Evolutionary conservation across 2,888 invertebrate genomes (phyloP).

Genomic region (Lasioglossum figueresi): DNA sequence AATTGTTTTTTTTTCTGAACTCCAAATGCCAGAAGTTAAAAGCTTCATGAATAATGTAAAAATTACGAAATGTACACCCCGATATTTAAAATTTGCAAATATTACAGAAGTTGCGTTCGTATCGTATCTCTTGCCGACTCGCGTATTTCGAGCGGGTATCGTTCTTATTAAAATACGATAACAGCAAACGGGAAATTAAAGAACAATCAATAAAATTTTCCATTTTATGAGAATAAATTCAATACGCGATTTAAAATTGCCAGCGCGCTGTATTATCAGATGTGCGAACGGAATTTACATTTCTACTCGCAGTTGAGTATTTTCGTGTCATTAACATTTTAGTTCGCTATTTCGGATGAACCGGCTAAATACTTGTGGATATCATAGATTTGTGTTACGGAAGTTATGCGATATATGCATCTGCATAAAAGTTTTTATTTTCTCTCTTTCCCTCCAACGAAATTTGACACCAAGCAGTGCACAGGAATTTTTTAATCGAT

Average conservation of each 20-base stretch:
- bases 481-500: neutral
- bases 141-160: neutral
- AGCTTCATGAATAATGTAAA: neutral
- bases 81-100: neutral
- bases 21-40: neutral
- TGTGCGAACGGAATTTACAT: neutral
- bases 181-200: neutral
- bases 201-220: neutral
- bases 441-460: neutral
- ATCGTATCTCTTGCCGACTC: no score
- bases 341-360: neutral
- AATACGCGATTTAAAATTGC: neutral
- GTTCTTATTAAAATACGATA: neutral
- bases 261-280: neutral
- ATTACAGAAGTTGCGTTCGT: neutral
- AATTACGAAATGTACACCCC: neutral
- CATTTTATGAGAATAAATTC: neutral
- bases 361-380: neutral
- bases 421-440: neutral
- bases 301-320: neutral
- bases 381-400: neutral
- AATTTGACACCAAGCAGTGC: neutral
- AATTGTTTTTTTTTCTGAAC: neutral
- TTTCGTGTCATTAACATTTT: neutral
- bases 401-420: neutral